phyloP scores from a whole-genome alignment of 2,888 invertebrate genomes.

The Yponomeuta cagnagella region DNA sequence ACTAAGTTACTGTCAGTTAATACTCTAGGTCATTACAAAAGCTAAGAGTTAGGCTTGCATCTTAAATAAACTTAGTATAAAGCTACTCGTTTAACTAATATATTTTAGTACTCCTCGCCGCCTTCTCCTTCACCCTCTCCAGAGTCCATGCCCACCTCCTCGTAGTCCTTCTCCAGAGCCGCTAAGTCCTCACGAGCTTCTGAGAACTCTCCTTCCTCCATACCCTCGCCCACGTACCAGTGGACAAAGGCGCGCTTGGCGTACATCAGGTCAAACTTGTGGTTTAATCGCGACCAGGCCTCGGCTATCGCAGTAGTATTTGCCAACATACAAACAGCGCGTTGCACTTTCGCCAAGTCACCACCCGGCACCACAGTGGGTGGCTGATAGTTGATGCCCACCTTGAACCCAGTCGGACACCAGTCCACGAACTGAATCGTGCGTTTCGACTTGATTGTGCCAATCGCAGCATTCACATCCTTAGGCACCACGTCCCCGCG shows the following conservation, averaged over 20 bases:
- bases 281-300: constrained; percentile 96
- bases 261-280: constrained; percentile 97
- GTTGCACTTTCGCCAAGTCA: constrained; percentile 92
- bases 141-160: constrained; percentile 90
- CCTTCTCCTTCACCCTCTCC: constrained; percentile 88
- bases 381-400: constrained; percentile 91
- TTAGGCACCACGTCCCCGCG: constrained; percentile 96
- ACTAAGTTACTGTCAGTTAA: background rate
- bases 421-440: constrained; percentile 96
- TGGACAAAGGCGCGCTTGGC: constrained; percentile 97
- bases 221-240: constrained; percentile 92
- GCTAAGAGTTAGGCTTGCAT: background rate
- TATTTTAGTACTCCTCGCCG: constrained; percentile 81
- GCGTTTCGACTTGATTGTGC: constrained; percentile 94
- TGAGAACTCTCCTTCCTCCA: constrained; percentile 91
- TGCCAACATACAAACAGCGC: constrained; percentile 97
- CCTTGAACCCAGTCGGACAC: constrained; percentile 87
- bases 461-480: constrained; percentile 95
- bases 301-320: constrained; percentile 99
- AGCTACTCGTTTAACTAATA: background rate
- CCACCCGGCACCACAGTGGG: constrained; percentile 93
- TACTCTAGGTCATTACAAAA: background rate
- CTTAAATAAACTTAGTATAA: constrained; percentile 1
- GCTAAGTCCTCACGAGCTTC: constrained; percentile 80
- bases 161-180: constrained; percentile 89